Base-by-base conservation (phyloP, 2,113 vertebrate genomes). In the Melanostigma gelatinosum region DNA sequence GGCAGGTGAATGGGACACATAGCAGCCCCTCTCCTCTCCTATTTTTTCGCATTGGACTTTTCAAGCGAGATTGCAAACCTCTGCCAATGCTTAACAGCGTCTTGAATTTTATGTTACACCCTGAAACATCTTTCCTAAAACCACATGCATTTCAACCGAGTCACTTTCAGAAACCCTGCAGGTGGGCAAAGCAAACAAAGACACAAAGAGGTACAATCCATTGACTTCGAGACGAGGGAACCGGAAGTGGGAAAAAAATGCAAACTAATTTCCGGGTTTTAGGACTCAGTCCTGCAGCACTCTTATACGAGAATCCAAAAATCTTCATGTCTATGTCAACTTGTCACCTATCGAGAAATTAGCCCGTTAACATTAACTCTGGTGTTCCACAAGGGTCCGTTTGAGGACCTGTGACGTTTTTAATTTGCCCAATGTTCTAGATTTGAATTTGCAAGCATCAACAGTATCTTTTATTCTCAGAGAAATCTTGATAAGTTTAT, bases 21-120 rank as follows among this genome's bases (percentile, higher is more conserved):
- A 44, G 64, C 61, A 57, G 24, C 61, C n/a, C 40, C 36, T 86
- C 52, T 80, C 46, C 29, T 72, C 60, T 46, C 22, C 38, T 44
- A n/a, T 78, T 58, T 72, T 42, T 76, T 69, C 34, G 32, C 29
- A 36, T 29, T 50, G 32, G 20, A 46, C 15, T 60, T 2, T 8
- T 20, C 8, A 73, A 4, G 7, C 11, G 22, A 38, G 22, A n/a
- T 24, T 36, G 67, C 20, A 69, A 40, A 40, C 13, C 15, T 16
- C 22, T 36, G 1, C 22, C 50, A 10, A 6, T 18, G 50, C 34
- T 71, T 6, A 18, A 55, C 50, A 18, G 57, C 18, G 36, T 38
- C 48, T 38, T 55, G 6, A 6, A 36, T 13, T 52, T 20, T 40
- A 42, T 63, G 57, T 36, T n/a, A 48, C 8, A n/a, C 40, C 72